A percentile compares a stretch with the other conserved stretches of the same genome.
These are phyloP conservation scores for Hemitrygon akajei DNA, from an alignment of 2,797 vertebrate species.

Conservation along the genomic window DNA sequence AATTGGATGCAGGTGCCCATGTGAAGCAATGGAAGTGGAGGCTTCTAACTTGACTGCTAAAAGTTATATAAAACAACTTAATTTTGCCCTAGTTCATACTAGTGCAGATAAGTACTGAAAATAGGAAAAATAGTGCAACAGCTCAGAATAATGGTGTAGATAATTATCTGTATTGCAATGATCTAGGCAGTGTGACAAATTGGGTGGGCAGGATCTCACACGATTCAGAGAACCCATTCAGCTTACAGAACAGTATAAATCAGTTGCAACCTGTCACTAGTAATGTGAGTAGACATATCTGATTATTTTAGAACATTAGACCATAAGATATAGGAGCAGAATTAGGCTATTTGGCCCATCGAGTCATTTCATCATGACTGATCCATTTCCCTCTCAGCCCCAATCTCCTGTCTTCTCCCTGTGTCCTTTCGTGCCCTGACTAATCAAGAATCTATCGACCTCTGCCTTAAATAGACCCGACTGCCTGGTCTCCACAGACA, in stretches of 20 bases:
- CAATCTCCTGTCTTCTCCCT: too few species aligned
- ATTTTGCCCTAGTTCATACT: not conserved
- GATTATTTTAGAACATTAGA: too few species aligned
- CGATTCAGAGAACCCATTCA: not conserved
- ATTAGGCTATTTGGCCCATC: too few species aligned
- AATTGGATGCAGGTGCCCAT: slow-evolving; percentile 15
- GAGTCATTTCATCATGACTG: too few species aligned
- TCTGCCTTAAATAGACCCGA: too few species aligned
- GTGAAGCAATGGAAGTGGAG: not conserved
- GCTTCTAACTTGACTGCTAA: not conserved
- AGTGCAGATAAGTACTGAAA: not conserved
- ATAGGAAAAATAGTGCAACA: not conserved
- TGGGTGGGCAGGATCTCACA: not conserved
- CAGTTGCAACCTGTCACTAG: not conserved
- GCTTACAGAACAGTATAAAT: not conserved
- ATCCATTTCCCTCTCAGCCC: too few species aligned
- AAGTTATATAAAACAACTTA: not conserved
- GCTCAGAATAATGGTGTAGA: not conserved
- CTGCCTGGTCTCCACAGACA: too few species aligned
- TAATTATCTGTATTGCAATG: not conserved
- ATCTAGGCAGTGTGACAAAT: not conserved
- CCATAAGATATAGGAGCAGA: too few species aligned
- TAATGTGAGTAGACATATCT: not conserved
- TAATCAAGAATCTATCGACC: too few species aligned
- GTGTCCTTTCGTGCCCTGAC: too few species aligned